Evolutionary conservation across 2,888 invertebrate genomes (phyloP), one percentile per base, ranked within the genome.

Genomic region (Drosophila austrosaltans): DNA sequence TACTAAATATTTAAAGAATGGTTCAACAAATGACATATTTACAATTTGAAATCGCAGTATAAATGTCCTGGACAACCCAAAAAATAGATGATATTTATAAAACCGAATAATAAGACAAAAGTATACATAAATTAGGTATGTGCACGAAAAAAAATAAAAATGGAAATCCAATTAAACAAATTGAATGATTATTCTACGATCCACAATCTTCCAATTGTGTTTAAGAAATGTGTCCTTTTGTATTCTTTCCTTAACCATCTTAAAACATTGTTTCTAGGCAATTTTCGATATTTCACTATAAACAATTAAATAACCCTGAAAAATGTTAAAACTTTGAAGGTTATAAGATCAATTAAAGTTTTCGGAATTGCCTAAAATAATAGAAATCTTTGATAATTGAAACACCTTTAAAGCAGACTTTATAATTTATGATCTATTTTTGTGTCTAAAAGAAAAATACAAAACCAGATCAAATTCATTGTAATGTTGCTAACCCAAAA

Each of bases 1-100:
- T 48, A 32, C 16, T 30, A 53, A 36, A 54, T 63, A 54, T 57
- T 42, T 42, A 54, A 66, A 40, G 1, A 53, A 74, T 12, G 16
- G 48, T 25, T 48, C 48, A 48, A 22, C 48, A 48, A 48, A 48
- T 48, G 25, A 48, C 48, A 48, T 48, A 48, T 48, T 48, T 48
- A 48, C 10, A 48, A 12, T 25, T 48, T 12, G 48, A 48, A 48
- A 48, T 22, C 16, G 48, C 48, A 48, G 48, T 48, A 48, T 22
- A 48, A 48, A 48, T 48, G 48, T 48, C 48, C 48, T 48, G 48
- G 48, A 48, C 48, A 48, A 48, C 42, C 36, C 36, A 36, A 36
- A 36, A 36, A 48, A 48, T 10, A 48, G 16, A 48, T 22, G 25
- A 48, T 48, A 48, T 48, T 48, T 48, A 10, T 48, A 25, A 16